Base-by-base conservation (phyloP, 1,140 invertebrate genomes). In the Diabrotica undecimpunctata region DNA sequence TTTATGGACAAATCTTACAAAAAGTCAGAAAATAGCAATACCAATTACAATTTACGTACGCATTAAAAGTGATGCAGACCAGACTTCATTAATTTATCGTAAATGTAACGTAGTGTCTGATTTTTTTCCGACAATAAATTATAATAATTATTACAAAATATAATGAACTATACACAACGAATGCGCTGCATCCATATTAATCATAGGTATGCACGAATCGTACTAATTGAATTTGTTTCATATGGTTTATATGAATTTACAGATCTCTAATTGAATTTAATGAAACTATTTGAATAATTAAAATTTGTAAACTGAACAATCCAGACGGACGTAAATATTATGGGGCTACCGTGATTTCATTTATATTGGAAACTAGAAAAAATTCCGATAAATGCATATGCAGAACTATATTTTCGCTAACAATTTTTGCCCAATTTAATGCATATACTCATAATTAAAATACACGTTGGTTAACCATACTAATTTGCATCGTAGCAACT, bases 281-380 rank as follows among this genome's bases (percentile, higher is more conserved):
- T 46, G 41, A 46, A 46, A 46, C 41, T 46, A 46, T 46, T 46
- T 46, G 41, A 46, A 46, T 46, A 46, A 46, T 46, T 46, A n/a
- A 46, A 46, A 2, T 46, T 46, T 46, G 41, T 46, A 46, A 5
- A 46, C 41, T 46, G n/a, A n/a, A 46, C 41, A n/a, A 46, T 46
- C 41, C 41, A 46, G 41, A 46, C 41, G n/a, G 41, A 46, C 41
- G n/a, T 46, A n/a, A 46, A 46, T 10, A 10, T 46, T 10, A 8
- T 4, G n/a, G n/a, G 6, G 3, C 8, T 5, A 46, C 5, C 2
- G 41, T 46, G 41, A 46, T 46, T 46, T 46, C 8, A 46, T 46
- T 46, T 46, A 46, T 6, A 8, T n/a, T 25, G 25, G 25, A 25
- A 25, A 25, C 25, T 46, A n/a, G 41, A 46, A 46, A 46, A 46